Evolutionary conservation across 2,113 vertebrate species (phyloP).

Genomic region (Poeciliopsis prolifica): DNA sequence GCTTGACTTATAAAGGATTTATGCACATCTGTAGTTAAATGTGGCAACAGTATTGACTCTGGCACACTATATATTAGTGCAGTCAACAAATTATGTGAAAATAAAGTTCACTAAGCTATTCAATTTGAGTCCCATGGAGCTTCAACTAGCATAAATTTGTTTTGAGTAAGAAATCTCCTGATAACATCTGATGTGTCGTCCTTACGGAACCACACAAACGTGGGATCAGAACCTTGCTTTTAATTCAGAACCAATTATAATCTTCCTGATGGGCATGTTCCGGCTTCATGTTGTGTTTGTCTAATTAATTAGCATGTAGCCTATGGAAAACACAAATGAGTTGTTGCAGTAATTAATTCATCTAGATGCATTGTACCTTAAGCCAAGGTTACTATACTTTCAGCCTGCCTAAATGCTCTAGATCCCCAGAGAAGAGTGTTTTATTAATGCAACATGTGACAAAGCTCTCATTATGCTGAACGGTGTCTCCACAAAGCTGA

Average conservation of each 20-base stretch:
- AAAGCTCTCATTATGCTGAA: slow-evolving; percentile 47
- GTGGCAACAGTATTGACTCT: background rate
- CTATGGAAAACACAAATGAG: slow-evolving; percentile 61
- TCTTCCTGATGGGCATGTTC: slow-evolving; percentile 68
- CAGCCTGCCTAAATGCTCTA: slow-evolving; percentile 21
- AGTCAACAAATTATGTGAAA: background rate
- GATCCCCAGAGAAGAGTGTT: slow-evolving; percentile 18
- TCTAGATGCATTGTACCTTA: slow-evolving; percentile 36
- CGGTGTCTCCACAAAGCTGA: slow-evolving; percentile 39
- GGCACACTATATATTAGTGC: background rate
- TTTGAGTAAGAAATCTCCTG: slow-evolving; percentile 37
- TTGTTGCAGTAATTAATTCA: slow-evolving; percentile 63
- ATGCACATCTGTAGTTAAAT: background rate
- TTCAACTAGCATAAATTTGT: slow-evolving; percentile 31
- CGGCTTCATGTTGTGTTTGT: slow-evolving; percentile 68
- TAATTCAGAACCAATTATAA: slow-evolving; percentile 64
- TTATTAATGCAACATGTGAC: slow-evolving; percentile 43
- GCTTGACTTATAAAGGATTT: background rate
- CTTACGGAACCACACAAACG: slow-evolving; percentile 33
- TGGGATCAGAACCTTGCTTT: slow-evolving; percentile 41
- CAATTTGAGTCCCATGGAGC: background rate
- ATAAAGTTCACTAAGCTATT: background rate
- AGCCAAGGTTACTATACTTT: slow-evolving; percentile 63
- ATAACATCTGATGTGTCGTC: slow-evolving; percentile 34
- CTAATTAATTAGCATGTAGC: slow-evolving; percentile 73